Conservation (phyloP, 2,797 vertebrate species). For the Calcarius lapponicus region DNA sequence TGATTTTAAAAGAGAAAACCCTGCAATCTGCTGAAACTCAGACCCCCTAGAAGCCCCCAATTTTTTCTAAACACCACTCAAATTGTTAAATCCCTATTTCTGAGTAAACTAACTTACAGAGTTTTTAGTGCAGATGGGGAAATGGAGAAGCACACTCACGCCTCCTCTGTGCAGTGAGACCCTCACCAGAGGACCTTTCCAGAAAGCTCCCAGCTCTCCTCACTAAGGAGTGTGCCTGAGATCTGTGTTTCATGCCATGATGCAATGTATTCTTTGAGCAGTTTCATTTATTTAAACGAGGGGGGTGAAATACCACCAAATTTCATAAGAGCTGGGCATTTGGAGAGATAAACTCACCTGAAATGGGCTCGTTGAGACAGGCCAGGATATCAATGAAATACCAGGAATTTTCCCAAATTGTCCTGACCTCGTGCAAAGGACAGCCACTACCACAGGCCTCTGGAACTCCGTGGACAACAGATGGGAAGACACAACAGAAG, state of each 20-base stretch:
- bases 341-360: not conserved
- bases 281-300: constrained; percentile 26
- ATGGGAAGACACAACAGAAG: not conserved
- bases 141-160: not conserved
- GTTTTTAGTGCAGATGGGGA: not conserved
- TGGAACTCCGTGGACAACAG: not conserved
- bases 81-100: not conserved
- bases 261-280: constrained; percentile 32
- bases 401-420: not conserved
- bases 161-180: not conserved
- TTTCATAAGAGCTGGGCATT: constrained; percentile 2
- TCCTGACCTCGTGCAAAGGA: not conserved
- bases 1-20: not conserved
- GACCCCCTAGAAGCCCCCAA: not conserved
- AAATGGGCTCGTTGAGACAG: not conserved
- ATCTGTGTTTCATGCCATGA: not conserved
- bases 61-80: not conserved
- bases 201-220: not conserved
- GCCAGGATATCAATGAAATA: not conserved
- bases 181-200: not conserved
- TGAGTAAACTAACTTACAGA: not conserved
- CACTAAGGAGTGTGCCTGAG: not conserved
- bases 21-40: not conserved
- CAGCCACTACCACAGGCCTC: not conserved
- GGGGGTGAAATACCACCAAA: not conserved